Evolutionary conservation across 2,888 invertebrate genomes (phyloP).

Genomic region (Diabrotica balteata): DNA sequence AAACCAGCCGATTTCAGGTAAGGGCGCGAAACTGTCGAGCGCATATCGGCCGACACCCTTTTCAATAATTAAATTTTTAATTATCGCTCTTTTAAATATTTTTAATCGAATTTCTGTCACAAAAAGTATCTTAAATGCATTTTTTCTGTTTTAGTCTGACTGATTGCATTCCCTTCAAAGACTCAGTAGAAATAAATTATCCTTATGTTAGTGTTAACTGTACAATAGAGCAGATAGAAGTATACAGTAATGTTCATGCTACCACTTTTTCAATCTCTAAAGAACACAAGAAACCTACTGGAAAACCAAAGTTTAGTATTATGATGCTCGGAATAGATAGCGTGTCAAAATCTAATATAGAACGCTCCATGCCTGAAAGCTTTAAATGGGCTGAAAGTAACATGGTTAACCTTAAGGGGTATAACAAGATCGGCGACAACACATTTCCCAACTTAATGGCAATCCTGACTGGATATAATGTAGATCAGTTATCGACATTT

Average conservation of each 20-base stretch:
- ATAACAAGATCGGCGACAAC: no score
- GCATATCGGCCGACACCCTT: no score
- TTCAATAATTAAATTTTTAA: no score
- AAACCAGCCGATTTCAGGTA: no score
- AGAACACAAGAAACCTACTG: constrained; percentile 56
- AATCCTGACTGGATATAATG: no score
- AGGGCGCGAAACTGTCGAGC: no score
- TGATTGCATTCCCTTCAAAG: neutral
- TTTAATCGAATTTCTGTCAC: no score
- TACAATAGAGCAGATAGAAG: constrained; percentile 13
- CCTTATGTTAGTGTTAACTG: constrained; percentile 27
- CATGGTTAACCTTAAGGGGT: no score
- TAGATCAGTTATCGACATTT: no score
- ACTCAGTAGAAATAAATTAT: neutral
- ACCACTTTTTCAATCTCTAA: constrained; percentile 48
- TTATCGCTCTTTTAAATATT: no score
- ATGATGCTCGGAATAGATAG: constrained; percentile 85
- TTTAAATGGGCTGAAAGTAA: constrained; percentile 63
- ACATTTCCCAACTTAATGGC: no score
- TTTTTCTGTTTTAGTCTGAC: neutral
- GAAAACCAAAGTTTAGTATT: constrained; percentile 66
- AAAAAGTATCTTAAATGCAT: no score
- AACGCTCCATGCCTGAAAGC: constrained; percentile 78
- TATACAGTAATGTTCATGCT: constrained; percentile 65
- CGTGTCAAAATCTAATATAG: constrained; percentile 79